These are phyloP conservation scores for Hycleus phaleratus DNA, from an alignment of 1,140 invertebrate genomes.

Conservation along the genomic window DNA sequence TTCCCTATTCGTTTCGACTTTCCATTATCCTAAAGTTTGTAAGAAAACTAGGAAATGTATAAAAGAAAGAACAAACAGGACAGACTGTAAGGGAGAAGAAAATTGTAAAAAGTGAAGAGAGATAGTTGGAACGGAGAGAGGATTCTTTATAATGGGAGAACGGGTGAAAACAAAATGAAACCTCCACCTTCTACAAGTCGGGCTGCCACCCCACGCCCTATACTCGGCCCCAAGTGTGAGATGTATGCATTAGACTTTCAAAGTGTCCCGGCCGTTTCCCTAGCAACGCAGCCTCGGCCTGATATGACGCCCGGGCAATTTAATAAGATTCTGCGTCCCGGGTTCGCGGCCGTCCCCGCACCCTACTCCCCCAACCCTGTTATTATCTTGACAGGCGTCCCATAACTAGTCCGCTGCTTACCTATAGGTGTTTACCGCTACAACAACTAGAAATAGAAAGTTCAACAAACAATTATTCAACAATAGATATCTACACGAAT, in stretches of 20 bases:
- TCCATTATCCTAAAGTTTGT: too few species aligned
- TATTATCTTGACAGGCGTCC: constrained; percentile 31
- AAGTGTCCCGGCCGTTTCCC: constrained; percentile 42
- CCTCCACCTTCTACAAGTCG: constrained; percentile 8
- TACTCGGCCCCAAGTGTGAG: constrained; percentile 40
- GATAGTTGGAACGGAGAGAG: constrained; percentile 14
- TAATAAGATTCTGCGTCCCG: constrained; percentile 42
- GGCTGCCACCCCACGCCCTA: constrained; percentile 24
- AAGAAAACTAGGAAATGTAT: too few species aligned
- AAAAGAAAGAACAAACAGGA: too few species aligned
- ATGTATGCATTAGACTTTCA: constrained; percentile 44
- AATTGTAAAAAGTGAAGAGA: neutral
- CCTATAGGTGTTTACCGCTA: neutral
- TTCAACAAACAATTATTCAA: too few species aligned
- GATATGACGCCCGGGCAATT: constrained; percentile 43
- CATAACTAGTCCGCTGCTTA: constrained; percentile 21
- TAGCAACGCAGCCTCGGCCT: constrained; percentile 39
- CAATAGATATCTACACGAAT: too few species aligned
- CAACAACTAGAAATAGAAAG: too few species aligned
- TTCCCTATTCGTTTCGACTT: too few species aligned
- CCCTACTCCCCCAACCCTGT: constrained; percentile 23
- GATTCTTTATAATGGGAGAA: constrained; percentile 29
- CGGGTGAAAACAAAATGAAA: constrained; percentile 35
- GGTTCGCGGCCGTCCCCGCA: constrained; percentile 16
- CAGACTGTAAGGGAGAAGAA: too few species aligned